phyloP scores from a whole-genome alignment of 2,888 invertebrate genomes.

The Volucella inanis region DNA sequence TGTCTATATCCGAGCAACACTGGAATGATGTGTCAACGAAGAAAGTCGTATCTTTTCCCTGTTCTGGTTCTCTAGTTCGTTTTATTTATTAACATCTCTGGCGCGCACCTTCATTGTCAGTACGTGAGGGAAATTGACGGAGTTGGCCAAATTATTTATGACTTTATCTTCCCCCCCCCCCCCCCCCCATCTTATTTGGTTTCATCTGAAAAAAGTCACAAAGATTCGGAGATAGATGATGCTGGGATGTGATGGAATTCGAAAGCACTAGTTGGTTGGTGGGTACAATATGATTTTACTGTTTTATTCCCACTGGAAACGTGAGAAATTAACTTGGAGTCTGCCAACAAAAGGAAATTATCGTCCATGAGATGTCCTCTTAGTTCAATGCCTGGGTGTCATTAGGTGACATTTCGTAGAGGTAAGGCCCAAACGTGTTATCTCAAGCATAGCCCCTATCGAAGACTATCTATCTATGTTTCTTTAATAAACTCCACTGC shows the following conservation, averaged over 20 bases:
- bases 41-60: slow-evolving; percentile 44
- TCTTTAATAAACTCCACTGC: no score
- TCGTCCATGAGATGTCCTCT: no score
- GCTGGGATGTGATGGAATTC: slow-evolving; percentile 49
- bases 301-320: no score
- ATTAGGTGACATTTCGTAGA: no score
- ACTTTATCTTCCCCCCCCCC: slow-evolving; percentile 51
- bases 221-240: slow-evolving; percentile 22
- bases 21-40: slow-evolving; percentile 40
- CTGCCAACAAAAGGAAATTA: no score
- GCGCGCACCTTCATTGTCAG: slow-evolving; percentile 56
- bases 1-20: slow-evolving; percentile 30
- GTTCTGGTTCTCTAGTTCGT: slow-evolving; percentile 16
- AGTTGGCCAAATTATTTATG: slow-evolving; percentile 64
- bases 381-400: no score
- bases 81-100: slow-evolving; percentile 68
- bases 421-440: no score
- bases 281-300: no score
- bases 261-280: no score
- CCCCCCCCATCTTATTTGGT: not conserved
- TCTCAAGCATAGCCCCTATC: no score
- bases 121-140: slow-evolving; percentile 58
- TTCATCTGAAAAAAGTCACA: not conserved
- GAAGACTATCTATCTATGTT: no score
- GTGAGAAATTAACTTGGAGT: no score